Conservation (phyloP, 2,797 vertebrate species). For the Amniataba percoides region DNA sequence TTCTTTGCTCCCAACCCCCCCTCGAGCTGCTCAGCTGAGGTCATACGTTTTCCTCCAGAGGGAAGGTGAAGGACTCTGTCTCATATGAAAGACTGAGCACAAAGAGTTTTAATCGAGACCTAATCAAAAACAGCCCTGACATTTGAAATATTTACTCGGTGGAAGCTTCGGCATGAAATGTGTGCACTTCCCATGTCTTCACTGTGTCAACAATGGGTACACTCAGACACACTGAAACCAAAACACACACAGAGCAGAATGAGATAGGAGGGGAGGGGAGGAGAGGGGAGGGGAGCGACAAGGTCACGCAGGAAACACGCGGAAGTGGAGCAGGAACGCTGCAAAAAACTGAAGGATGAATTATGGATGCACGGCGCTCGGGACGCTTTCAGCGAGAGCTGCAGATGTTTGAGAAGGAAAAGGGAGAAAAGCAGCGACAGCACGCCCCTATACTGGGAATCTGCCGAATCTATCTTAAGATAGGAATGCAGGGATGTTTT, state of each 20-base stretch:
- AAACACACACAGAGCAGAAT: constrained; percentile 49
- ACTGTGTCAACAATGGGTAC: constrained; percentile 48
- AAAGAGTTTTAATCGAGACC: constrained; percentile 39
- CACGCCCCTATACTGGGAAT: constrained; percentile 38
- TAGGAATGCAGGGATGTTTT: constrained; percentile 49
- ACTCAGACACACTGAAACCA: constrained; percentile 37
- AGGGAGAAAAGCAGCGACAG: constrained; percentile 16
- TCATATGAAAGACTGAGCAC: constrained; percentile 39
- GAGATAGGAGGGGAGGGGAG: constrained; percentile 38
- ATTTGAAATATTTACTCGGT: constrained; percentile 49
- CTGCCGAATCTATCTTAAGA: constrained; percentile 43
- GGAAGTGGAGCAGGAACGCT: constrained; percentile 61
- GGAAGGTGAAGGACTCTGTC: constrained; percentile 37
- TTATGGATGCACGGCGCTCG: constrained; percentile 71
- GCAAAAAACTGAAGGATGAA: constrained; percentile 68
- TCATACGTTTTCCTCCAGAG: constrained; percentile 59
- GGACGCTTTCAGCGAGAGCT: constrained; percentile 50
- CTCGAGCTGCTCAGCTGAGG: constrained; percentile 56
- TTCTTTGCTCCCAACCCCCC: constrained; percentile 41
- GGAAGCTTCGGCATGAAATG: constrained; percentile 45
- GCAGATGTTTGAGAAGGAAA: constrained; percentile 67
- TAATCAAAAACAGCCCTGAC: constrained; percentile 50
- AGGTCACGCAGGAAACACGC: constrained; percentile 71
- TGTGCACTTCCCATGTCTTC: constrained; percentile 63
- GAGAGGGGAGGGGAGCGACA: constrained; percentile 48